Evolutionary conservation across 2,113 vertebrate species (phyloP), one percentile per base, ranked within the genome.

Genomic region (Dipodomys stephensi): DNA sequence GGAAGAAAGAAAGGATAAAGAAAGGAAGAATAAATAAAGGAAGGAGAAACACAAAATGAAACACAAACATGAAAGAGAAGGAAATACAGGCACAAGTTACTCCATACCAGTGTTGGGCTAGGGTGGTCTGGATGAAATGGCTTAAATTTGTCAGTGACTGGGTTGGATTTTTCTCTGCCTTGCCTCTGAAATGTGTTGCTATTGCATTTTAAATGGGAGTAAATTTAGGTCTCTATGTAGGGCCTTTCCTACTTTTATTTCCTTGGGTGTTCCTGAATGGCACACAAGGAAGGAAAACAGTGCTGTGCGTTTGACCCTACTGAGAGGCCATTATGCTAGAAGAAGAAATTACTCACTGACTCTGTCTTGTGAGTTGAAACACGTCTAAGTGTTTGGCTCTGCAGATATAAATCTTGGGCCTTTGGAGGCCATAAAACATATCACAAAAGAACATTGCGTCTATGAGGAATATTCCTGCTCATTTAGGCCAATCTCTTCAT

Each of bases 241-340:
- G 81, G 97, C 95, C 95, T 97, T 76, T 90, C 93, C 97, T 96
- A 79, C 92, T 97, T 97, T 1, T 96, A 97, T 96, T 96, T 98
- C 96, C 95, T 97, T 92, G 95, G 97, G 95, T 97, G 97, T 98
- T 98, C 96, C 97, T 97, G 92, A 98, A 97, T 96, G 97, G 96
- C 97, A 96, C 6, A 97, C 92, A 96, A 95, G 67, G 95, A 89
- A 28, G 76, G 92, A 94, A 94, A 91, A 83, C 44, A 81, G n/a
- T 20, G 46, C 83, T 92, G n/a, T 79, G 80, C 53, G 6, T 83
- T 83, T 88, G 77, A 94, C 88, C 83, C 79, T 88, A 73, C 96
- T 94, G 92, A 98, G 96, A 91, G 92, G 92, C 93, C 94, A 84
- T 92, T 93, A 57, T 32, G 94, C 95, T 98, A 96, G 94, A 97